Evolutionary conservation across 2,797 vertebrate genomes (phyloP).

Genomic region (Pogoniulus pusillus): DNA sequence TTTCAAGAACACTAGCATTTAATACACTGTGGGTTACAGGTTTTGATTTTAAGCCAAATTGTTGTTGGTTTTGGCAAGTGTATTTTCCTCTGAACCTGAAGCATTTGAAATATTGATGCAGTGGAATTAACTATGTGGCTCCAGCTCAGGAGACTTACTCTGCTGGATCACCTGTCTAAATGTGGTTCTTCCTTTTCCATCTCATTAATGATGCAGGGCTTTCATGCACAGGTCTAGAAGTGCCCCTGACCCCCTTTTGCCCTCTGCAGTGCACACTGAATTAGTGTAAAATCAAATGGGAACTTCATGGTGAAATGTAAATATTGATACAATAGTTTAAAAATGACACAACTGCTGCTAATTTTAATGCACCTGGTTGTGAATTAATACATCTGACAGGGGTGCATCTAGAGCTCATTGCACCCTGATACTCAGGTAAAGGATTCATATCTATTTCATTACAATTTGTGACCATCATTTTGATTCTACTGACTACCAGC

Average conservation of each 20-base stretch:
- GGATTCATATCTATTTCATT: not conserved
- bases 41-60: conserved; percentile 35
- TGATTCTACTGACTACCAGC: not conserved
- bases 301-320: not conserved
- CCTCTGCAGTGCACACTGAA: not conserved
- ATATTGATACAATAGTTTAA: not conserved
- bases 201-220: not conserved
- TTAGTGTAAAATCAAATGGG: not conserved
- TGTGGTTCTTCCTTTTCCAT: not conserved
- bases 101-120: conserved; percentile 36
- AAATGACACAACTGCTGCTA: not conserved
- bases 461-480: not conserved
- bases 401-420: not conserved
- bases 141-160: not conserved
- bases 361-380: not conserved
- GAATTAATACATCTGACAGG: not conserved
- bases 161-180: conserved; percentile 44
- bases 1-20: conserved; percentile 35
- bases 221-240: not conserved
- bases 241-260: not conserved
- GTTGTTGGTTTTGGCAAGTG: conserved; percentile 46
- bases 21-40: not conserved
- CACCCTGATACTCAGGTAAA: not conserved
- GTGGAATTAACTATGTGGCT: not conserved
- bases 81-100: conserved; percentile 5